Conservation (phyloP, 2,113 vertebrate species). For the Daphoenositta chrysoptera region DNA sequence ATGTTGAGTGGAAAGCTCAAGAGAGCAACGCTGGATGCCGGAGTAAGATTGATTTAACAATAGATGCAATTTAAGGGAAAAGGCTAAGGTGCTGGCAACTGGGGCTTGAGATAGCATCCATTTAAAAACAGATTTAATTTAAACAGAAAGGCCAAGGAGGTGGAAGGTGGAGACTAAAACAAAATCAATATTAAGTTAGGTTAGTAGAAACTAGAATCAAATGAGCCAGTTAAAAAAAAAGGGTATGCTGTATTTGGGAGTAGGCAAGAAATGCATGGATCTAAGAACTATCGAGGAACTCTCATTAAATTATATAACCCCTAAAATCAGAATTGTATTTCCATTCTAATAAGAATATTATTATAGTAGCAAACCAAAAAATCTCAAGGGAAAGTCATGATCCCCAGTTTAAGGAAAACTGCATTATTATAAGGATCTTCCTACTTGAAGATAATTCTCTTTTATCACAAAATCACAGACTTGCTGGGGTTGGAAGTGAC, state of each 20-base stretch:
- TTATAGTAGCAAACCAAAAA: neutral
- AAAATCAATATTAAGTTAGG: conserved; percentile 54
- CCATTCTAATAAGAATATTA: neutral
- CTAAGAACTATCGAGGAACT: neutral
- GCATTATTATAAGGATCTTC: neutral
- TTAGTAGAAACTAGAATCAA: conserved; percentile 4
- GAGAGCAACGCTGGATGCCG: neutral
- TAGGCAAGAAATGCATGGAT: neutral
- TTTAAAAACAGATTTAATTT: conserved; percentile 38
- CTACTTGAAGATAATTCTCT: neutral
- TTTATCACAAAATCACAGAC: neutral
- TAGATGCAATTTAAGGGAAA: conserved; percentile 42
- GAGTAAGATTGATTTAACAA: conserved; percentile 56
- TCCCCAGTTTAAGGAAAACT: neutral
- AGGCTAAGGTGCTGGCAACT: conserved; percentile 15
- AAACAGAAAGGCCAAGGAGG: conserved; percentile 32
- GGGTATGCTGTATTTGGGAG: neutral
- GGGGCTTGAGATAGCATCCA: neutral
- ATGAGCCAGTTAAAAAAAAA: neutral
- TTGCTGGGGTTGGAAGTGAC: neutral
- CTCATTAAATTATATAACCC: neutral
- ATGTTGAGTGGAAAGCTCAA: conserved; percentile 7
- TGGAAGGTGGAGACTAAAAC: conserved; percentile 32
- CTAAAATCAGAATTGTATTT: neutral
- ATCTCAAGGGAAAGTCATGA: neutral